A percentile compares a stretch with the other conserved stretches of the same genome.
Evolutionary conservation across 2,113 vertebrate genomes (phyloP).

Genomic region (Ptilorrhoa leucosticta): DNA sequence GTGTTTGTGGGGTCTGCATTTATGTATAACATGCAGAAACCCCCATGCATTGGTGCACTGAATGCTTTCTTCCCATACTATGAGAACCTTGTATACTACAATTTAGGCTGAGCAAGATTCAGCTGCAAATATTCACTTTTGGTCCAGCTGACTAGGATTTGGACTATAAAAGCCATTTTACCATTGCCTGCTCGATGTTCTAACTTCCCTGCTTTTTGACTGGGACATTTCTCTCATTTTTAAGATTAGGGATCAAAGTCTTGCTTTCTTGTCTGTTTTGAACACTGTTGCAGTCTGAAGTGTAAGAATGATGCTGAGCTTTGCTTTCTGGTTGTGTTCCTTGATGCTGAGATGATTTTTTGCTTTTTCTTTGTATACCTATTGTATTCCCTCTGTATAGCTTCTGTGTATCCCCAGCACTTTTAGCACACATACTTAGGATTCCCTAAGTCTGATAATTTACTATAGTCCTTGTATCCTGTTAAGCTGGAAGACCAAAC

Average conservation of each 20-base stretch:
- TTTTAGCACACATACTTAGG: too few species aligned
- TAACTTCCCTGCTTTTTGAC: neutral
- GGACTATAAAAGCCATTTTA: neutral
- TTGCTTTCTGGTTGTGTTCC: too few species aligned
- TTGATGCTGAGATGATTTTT: too few species aligned
- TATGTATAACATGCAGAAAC: neutral
- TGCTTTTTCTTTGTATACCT: too few species aligned
- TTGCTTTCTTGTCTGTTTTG: neutral
- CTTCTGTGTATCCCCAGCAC: too few species aligned
- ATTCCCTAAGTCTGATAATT: too few species aligned
- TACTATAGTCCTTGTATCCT: too few species aligned
- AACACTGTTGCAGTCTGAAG: neutral
- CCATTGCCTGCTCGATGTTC: neutral
- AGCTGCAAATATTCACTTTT: neutral
- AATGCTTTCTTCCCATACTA: neutral
- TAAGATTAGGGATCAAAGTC: neutral
- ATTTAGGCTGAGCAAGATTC: neutral
- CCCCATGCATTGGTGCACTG: too few species aligned
- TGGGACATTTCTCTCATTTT: neutral
- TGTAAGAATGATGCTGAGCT: neutral
- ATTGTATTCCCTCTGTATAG: too few species aligned
- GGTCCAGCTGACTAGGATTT: neutral
- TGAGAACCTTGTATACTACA: neutral
- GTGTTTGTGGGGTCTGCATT: neutral
- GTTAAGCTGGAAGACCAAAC: too few species aligned